A percentile compares a stretch with the other conserved stretches of the same genome.
Evolutionary conservation across 2,113 vertebrate species (phyloP).

Genomic region (Plecturocebus donacophilus): DNA sequence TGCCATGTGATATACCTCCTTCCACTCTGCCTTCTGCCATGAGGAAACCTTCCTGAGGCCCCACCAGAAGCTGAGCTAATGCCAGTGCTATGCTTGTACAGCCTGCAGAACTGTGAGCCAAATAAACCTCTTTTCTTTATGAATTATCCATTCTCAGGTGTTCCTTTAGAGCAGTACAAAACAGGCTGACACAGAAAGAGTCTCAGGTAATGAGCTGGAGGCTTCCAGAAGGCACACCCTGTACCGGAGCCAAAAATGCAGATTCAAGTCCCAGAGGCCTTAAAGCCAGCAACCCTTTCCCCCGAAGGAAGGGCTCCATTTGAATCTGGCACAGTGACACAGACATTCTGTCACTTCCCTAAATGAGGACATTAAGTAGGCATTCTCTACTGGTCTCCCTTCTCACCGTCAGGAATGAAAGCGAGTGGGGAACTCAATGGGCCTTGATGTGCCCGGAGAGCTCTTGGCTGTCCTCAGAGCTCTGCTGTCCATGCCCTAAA

Average conservation of each 20-base stretch:
- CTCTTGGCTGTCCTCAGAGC: background rate
- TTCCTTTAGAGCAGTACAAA: no score
- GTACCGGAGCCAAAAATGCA: background rate
- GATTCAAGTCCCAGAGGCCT: background rate
- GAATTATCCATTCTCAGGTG: no score
- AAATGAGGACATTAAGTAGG: background rate
- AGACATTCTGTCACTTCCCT: background rate
- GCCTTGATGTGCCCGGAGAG: background rate
- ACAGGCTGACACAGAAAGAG: no score
- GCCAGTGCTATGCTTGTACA: no score
- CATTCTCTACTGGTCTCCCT: background rate
- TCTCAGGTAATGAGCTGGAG: background rate
- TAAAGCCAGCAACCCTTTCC: background rate
- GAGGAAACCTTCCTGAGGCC: no score
- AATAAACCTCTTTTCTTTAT: no score
- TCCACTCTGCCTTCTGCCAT: no score
- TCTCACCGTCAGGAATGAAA: background rate
- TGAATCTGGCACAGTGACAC: background rate
- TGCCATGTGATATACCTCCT: no score
- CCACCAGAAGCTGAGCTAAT: no score
- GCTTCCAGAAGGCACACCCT: background rate
- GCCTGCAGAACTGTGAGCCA: no score
- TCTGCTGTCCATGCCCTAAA: background rate
- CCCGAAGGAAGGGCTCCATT: background rate
- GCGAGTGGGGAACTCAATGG: background rate